Conservation (phyloP, 1,140 invertebrate species). For the Lepidurus apus region DNA sequence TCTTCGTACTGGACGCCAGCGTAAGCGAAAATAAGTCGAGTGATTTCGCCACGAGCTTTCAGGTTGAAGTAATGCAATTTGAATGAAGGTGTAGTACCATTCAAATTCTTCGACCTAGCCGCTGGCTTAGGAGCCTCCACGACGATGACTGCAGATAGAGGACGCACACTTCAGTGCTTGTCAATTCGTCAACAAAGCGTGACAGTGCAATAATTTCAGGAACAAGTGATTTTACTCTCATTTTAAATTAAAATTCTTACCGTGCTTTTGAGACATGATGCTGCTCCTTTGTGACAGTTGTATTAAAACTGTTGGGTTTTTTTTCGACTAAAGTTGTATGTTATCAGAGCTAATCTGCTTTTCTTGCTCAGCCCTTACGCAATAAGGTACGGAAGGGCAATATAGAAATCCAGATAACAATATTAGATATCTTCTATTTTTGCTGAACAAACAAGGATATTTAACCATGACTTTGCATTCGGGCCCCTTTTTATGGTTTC, state of each 20-base stretch:
- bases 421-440: background rate
- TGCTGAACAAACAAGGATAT: background rate
- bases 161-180: background rate
- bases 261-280: background rate
- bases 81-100: slow-evolving; percentile 43
- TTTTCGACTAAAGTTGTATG: too few species aligned
- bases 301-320: too few species aligned
- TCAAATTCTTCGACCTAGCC: background rate
- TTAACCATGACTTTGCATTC: background rate
- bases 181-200: background rate
- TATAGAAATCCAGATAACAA: background rate
- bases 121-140: background rate
- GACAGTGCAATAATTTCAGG: background rate
- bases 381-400: background rate
- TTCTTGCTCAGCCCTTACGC: background rate
- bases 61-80: slow-evolving; percentile 61
- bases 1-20: slow-evolving; percentile 59
- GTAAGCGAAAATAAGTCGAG: slow-evolving; percentile 60
- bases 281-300: background rate
- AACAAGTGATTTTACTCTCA: background rate
- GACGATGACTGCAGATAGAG: background rate
- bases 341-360: too few species aligned
- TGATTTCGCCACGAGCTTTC: slow-evolving; percentile 61
- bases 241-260: background rate
- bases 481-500: background rate